Percentiles rank a stretch among this genome's conserved stretches.
Evolutionary conservation across 1,140 invertebrate genomes (phyloP).

Genomic region (Halesus radiatus): DNA sequence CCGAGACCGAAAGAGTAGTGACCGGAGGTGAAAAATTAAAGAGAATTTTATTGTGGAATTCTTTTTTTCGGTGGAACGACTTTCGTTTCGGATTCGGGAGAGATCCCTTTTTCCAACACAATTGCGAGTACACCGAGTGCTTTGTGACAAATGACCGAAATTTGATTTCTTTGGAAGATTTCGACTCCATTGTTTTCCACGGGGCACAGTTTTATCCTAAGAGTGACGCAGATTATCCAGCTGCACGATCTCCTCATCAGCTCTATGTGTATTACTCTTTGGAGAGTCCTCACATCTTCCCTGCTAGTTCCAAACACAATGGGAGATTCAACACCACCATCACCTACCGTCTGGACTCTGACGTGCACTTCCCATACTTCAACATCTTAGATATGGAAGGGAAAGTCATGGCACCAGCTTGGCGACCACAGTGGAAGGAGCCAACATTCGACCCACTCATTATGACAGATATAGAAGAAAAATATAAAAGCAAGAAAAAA

Average conservation of each 20-base stretch:
- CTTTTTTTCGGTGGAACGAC: constrained; percentile 28
- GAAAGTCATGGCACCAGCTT: constrained; percentile 56
- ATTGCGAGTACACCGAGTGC: constrained; percentile 30
- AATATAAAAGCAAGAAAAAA: constrained; percentile 55
- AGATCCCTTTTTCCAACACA: constrained; percentile 1
- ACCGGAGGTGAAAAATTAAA: not conserved
- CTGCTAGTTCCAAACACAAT: constrained; percentile 56
- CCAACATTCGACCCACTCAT: not conserved
- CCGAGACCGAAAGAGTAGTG: too few relatives aligned
- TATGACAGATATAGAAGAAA: constrained; percentile 54
- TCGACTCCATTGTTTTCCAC: constrained; percentile 64
- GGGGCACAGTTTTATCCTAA: constrained; percentile 58
- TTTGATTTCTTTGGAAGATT: constrained; percentile 56
- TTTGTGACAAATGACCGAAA: constrained; percentile 26
- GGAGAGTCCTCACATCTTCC: constrained; percentile 60
- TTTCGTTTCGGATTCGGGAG: constrained; percentile 21
- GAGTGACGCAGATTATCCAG: constrained; percentile 47
- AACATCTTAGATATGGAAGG: constrained; percentile 60
- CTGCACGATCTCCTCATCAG: constrained; percentile 51
- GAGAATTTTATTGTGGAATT: constrained; percentile 42
- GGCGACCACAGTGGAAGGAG: constrained; percentile 29
- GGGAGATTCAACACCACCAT: constrained; percentile 72
- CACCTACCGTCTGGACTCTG: constrained; percentile 76
- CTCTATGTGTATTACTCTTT: constrained; percentile 44
- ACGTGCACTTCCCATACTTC: constrained; percentile 74